phyloP scores from a whole-genome alignment of 2,888 invertebrate genomes.

The Galeopsomyia nigrocyanea region DNA sequence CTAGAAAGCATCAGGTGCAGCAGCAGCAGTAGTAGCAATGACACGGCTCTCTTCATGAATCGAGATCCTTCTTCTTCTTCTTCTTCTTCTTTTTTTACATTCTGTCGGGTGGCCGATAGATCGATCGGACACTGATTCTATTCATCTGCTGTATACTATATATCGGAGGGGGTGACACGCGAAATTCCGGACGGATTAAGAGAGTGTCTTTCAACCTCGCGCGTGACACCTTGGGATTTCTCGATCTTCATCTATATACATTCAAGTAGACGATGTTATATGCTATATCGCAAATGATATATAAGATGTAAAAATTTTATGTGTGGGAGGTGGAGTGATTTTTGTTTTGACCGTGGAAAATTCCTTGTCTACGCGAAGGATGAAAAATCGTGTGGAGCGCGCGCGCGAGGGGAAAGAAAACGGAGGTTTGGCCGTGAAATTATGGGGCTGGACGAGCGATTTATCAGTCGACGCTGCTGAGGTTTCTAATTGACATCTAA shows the following conservation, averaged over 20 bases:
- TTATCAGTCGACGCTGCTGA: constrained; percentile 15
- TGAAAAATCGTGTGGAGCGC: not conserved
- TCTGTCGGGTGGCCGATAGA: not conserved
- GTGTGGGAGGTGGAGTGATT: no score
- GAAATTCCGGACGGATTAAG: constrained; percentile 48
- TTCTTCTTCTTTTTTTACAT: not conserved
- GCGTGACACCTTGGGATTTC: constrained; percentile 23
- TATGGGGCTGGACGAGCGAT: constrained; percentile 17
- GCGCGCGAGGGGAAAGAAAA: constrained; percentile 2
- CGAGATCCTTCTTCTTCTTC: not conserved
- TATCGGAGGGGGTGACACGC: constrained; percentile 35
- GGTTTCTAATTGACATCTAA: constrained; percentile 18
- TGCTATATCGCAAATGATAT: no score
- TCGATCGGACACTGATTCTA: not conserved
- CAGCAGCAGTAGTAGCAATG: constrained; percentile 41
- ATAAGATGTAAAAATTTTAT: no score
- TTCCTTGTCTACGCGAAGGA: no score
- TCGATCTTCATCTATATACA: no score
- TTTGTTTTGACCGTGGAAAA: no score
- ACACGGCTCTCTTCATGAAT: constrained; percentile 35
- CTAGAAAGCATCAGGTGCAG: no score
- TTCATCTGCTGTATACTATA: no score
- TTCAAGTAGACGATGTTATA: no score
- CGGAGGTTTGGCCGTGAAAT: constrained; percentile 8
- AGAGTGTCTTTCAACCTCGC: constrained; percentile 4